A percentile compares a stretch with the other conserved stretches of the same genome.
phyloP scores from a whole-genome alignment of 2,888 invertebrate genomes.

The Athrips mouffetella region DNA sequence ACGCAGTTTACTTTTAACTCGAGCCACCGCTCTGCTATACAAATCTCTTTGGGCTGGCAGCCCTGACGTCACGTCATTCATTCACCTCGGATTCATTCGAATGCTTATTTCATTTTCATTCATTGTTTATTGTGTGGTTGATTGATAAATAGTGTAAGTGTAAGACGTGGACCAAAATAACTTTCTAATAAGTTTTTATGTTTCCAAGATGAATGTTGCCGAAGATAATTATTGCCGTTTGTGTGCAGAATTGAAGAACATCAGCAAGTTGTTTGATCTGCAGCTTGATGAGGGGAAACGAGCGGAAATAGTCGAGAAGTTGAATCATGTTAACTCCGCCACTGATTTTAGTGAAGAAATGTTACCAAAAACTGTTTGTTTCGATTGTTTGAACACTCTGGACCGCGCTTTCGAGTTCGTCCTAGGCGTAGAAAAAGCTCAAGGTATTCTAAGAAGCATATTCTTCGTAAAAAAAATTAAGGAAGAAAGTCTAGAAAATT shows the following conservation, averaged over 20 bases:
- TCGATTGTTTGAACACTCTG: constrained; percentile 41
- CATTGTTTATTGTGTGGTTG: too few relatives aligned
- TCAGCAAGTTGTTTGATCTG: constrained; percentile 41
- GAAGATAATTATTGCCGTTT: constrained; percentile 40
- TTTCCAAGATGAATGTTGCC: constrained; percentile 35
- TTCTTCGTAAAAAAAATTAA: constrained; percentile 37
- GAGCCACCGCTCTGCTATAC: too few relatives aligned
- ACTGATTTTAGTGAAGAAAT: constrained; percentile 36
- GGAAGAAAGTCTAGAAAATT: constrained; percentile 29
- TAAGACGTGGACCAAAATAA: too few relatives aligned
- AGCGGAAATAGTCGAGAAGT: constrained; percentile 39
- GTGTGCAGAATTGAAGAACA: constrained; percentile 47
- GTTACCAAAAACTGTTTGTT: constrained; percentile 51
- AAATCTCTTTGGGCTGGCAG: too few relatives aligned
- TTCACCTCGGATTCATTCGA: too few relatives aligned
- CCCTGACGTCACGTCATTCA: too few relatives aligned
- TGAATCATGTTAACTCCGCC: constrained; percentile 40
- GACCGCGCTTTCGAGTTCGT: constrained; percentile 51
- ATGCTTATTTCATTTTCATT: too few relatives aligned
- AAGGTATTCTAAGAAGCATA: constrained; percentile 36
- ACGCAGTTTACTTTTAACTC: too few relatives aligned
- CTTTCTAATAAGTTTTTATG: too few relatives aligned
- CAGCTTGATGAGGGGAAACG: constrained; percentile 31
- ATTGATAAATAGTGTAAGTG: too few relatives aligned
- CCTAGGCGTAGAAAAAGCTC: constrained; percentile 44